Base-by-base conservation (phyloP, 2,113 vertebrate species). In the Thalassarche chlororhynchos region DNA sequence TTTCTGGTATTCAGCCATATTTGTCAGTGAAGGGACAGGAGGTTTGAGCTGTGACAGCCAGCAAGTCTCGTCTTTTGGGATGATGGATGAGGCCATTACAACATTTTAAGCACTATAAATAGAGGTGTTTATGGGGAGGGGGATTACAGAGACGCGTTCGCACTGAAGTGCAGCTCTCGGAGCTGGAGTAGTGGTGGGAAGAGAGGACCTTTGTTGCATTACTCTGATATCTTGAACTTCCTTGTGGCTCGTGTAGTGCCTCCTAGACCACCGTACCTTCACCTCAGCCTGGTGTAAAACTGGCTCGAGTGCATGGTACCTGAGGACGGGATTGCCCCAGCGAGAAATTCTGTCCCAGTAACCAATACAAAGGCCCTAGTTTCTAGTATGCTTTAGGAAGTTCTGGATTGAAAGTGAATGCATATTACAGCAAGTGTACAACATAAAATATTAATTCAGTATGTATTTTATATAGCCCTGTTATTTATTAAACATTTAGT, bases 221-320 rank as follows among this genome's bases (percentile, higher is more conserved):
- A 31, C 17, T 91, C 23, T 36, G 34, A 5, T 60, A 62, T 17
- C 70, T 36, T 54, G 38, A 87, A 77, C 14, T 34, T 60, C 40
- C 14, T 23, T 17, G 21, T 47, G 51, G 29, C 46, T 65, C 2
- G 0, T 19, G 19, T 25, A 16, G 32, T n/a, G 57, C 19, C 9
- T 71, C 57, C 42, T n/a, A 20, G 14, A n/a, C 44, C 21, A 42
- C 58, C 8, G 6, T 3, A 70, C 17, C 32, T 66, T 60, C 79
- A 40, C 51, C 34, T 65, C 34, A 47, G 58, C 72, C 66, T 36
- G n/a, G 17, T 42, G 40, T 52, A 42, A 54, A 65, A 60, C 49
- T 42, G 51, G 5, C 32, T 28, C 0, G 1, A 65, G 34, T 1
- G 0, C 4, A 1, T 32, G 34, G 28, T 14, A 26, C 42, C 36